phyloP scores from a whole-genome alignment of 2,113 vertebrate genomes.

The Carettochelys insculpta region DNA sequence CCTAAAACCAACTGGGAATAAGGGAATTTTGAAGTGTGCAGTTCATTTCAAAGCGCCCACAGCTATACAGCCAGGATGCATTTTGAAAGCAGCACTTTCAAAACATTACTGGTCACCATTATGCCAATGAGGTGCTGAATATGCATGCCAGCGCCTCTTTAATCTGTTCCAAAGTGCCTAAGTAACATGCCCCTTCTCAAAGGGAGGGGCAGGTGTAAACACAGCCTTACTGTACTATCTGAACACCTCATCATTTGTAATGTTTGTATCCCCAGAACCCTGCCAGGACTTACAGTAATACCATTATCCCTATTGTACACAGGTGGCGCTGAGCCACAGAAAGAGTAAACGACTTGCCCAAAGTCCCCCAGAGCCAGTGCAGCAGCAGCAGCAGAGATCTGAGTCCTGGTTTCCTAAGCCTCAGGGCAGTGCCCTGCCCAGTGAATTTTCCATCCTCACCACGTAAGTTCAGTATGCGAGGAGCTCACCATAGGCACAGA shows the following conservation, averaged over 20 bases:
- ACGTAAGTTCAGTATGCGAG: background rate
- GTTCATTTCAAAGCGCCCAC: no score
- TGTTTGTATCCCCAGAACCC: background rate
- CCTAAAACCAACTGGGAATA: no score
- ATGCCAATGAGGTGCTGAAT: no score
- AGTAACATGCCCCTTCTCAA: no score
- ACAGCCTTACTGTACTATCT: background rate
- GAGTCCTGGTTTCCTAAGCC: background rate
- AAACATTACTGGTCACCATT: no score
- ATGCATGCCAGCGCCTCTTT: no score
- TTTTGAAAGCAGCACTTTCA: no score
- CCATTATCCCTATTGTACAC: background rate
- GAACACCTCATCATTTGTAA: background rate
- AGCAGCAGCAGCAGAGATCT: background rate
- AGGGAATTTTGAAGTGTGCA: no score
- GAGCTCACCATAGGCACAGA: background rate
- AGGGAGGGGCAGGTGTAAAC: no score
- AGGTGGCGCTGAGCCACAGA: background rate
- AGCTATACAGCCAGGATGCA: no score
- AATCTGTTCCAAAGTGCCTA: no score
- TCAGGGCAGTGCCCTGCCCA: background rate
- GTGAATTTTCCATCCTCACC: background rate
- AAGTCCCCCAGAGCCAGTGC: background rate
- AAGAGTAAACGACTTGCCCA: background rate
- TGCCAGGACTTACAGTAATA: background rate